These are phyloP conservation scores for Cirrhinus molitorella DNA, from an alignment of 2,797 vertebrate species.

Conservation along the genomic window DNA sequence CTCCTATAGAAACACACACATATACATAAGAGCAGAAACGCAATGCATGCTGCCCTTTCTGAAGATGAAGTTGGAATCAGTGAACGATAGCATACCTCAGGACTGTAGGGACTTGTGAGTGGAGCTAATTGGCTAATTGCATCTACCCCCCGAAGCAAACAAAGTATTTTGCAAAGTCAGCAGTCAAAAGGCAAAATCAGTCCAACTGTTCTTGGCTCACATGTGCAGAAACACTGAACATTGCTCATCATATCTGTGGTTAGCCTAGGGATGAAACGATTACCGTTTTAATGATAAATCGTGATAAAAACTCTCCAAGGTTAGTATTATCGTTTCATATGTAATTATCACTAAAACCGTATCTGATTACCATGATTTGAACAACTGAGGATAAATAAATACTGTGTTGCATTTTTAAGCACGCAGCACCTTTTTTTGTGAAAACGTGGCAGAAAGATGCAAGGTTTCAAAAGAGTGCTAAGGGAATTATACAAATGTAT, in stretches of 20 bases:
- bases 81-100: background rate
- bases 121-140: background rate
- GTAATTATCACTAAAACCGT: no score
- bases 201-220: background rate
- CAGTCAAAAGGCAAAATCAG: background rate
- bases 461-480: no score
- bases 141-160: background rate
- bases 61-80: background rate
- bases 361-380: no score
- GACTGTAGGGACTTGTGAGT: background rate
- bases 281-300: no score
- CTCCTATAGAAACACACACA: slow-evolving; percentile 1
- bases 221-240: background rate
- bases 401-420: no score
- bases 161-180: slow-evolving; percentile 9
- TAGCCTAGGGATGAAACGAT: no score
- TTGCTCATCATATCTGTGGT: background rate
- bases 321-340: no score
- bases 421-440: no score
- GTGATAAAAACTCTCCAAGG: no score
- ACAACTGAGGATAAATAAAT: no score
- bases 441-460: no score
- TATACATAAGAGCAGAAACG: slow-evolving; percentile 4
- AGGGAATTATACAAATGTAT: no score
- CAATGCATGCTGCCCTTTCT: background rate